Evolutionary conservation across 37 sponge, comb jelly and placozoan genomes (phyloP), one percentile per base, ranked within the genome.

Genomic region (Chondrosia reniformis): DNA sequence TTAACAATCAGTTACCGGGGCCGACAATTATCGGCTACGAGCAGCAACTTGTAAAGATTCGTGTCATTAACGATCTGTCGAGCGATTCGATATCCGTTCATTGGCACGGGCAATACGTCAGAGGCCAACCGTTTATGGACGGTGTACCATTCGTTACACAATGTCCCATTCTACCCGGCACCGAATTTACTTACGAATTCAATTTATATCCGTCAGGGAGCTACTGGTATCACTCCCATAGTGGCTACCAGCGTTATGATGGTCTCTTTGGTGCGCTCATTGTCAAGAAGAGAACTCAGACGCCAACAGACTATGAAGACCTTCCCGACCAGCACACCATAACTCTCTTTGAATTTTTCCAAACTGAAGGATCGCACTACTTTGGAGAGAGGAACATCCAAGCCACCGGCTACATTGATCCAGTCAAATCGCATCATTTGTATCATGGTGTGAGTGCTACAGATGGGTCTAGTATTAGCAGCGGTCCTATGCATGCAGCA

Each of bases 171-270:
- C 31, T 4, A 19, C 76, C 92, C 12, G 62, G 57, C 1, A 61
- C 79, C 33, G 34, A 41, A 17, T 92, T 85, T 57, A 63, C 45
- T 17, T 92, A 92, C 64, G 78, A 61, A 2, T 92, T 92, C 63
- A 74, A 65, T 19, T 84, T 87, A 1, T 8, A 17, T 2, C 85
- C 78, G 19, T 25, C 86, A 30, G 92, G 92, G 0, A 92, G 88
- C 22, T 79, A 81, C 73, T 92, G 92, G 92, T 92, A 92, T 65
- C 92, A 92, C 64, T 84, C 92, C 1, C 92, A 92, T 78, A 67
- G 63, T 34, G 92, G 88, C 2, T 76, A 82, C 28, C 85, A 84
- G 76, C 37, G 88, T 30, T 83, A 88, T n/a, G 88, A 87, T 32
- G 92, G 92, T 15, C 81, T 84, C 33, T 92, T 79, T 64, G 92